Evolutionary conservation across 2,797 vertebrate species (phyloP), one percentile per base, ranked within the genome.

Genomic region (Cryptoblepharus egeriae): DNA sequence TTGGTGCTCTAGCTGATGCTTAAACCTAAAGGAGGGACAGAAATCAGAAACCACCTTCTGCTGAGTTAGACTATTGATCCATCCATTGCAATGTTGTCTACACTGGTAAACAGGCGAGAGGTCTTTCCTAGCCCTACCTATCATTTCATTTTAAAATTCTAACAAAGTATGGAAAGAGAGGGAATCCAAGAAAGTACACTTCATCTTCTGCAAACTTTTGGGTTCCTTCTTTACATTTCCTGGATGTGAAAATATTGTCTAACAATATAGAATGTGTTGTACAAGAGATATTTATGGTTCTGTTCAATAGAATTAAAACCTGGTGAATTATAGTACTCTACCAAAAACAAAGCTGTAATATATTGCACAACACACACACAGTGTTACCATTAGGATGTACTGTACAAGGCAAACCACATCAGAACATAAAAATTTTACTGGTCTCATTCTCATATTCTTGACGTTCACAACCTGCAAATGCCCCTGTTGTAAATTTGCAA

Each of bases 401-500:
- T 68, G 81, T 90, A 86, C 64, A 65, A 68, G 73, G 92, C 83
- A 93, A 91, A 90, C 90, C 67, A 84, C 87, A 94, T 94, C 84
- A 81, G 93, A 93, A 94, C 86, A 90, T 80, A 93, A 95, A 93
- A 85, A 65, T 84, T 91, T 93, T 93, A 87, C 90, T 93, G 91
- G 90, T 91, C 91, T 85, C 74, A 81, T 86, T 77, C 79, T 86
- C 78, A 69, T 90, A 88, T 83, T 87, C 88, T 91, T 87, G 92
- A 92, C 87, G 85, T 91, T 91, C 92, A 90, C 93, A 94, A 85
- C 77, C 88, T 52, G 57, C 86, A 91, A 90, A 91, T 87, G 83
- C 91, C 87, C 89, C 84, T 83, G 83, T 93, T 94, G 91, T 95
- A 95, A 95, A 95, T 90, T 92, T 90, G 75, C 85, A 92, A 91